Evolutionary conservation across 2,113 vertebrate species (phyloP).

Genomic region (Galemys pyrenaicus): DNA sequence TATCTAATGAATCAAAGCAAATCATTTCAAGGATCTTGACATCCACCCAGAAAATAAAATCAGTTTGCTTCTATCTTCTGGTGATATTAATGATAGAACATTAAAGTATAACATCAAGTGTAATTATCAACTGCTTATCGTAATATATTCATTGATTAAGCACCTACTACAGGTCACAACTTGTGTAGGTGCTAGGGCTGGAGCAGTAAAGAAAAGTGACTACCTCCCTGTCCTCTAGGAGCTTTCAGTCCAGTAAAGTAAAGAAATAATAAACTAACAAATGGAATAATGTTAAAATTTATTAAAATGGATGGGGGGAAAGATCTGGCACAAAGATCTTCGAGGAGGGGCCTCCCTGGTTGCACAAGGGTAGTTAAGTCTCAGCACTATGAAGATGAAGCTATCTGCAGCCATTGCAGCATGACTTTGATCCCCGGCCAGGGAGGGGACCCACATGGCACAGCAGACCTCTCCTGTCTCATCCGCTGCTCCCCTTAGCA

Average conservation of each 20-base stretch:
- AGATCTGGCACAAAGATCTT: too few species aligned
- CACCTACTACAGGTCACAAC: neutral
- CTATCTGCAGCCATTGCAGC: too few species aligned
- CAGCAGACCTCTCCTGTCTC: too few species aligned
- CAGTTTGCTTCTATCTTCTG: neutral
- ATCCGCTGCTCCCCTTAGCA: too few species aligned
- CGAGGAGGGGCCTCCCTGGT: too few species aligned
- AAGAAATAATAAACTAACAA: neutral
- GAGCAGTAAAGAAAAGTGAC: neutral
- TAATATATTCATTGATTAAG: too few species aligned
- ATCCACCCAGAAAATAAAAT: neutral
- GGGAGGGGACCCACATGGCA: too few species aligned
- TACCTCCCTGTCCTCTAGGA: neutral
- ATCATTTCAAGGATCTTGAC: neutral
- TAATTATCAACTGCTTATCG: neutral
- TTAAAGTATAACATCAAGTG: neutral
- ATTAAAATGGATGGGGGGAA: neutral
- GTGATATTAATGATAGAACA: fast-evolving
- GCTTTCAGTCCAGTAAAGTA: neutral
- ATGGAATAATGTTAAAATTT: neutral
- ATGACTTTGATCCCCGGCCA: too few species aligned
- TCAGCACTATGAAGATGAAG: too few species aligned
- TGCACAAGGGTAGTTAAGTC: too few species aligned
- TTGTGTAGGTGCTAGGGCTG: neutral
- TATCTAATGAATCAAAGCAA: neutral